phyloP scores from a whole-genome alignment of 2,113 vertebrate species.

The Platysteira castanea region DNA sequence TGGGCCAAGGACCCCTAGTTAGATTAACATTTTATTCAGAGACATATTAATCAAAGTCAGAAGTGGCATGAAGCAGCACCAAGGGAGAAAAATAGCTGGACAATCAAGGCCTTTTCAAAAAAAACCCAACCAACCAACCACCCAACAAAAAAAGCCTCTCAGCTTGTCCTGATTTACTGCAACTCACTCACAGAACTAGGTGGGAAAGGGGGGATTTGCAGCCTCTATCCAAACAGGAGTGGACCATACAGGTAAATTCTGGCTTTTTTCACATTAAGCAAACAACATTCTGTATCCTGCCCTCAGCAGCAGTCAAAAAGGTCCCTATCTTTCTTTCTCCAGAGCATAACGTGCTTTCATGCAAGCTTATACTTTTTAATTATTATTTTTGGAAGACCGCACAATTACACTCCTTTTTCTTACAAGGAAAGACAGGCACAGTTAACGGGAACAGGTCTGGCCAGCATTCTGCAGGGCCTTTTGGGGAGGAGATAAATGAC shows the following conservation, averaged over 20 bases:
- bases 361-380: slow-evolving; percentile 34
- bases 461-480: slow-evolving; percentile 54
- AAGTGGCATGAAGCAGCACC: slow-evolving; percentile 55
- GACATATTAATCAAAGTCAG: slow-evolving; percentile 81
- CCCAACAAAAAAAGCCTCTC: neutral
- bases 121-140: neutral
- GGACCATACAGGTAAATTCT: slow-evolving; percentile 49
- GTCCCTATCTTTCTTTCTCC: slow-evolving; percentile 49
- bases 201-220: neutral
- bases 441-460: slow-evolving; percentile 49
- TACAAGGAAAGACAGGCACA: slow-evolving; percentile 33
- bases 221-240: slow-evolving; percentile 16
- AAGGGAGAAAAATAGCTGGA: slow-evolving; percentile 49
- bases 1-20: slow-evolving; percentile 43
- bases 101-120: neutral
- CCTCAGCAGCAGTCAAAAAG: slow-evolving; percentile 34
- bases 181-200: neutral
- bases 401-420: slow-evolving; percentile 33
- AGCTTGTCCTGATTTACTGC: slow-evolving; percentile 38
- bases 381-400: slow-evolving; percentile 53
- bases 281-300: slow-evolving; percentile 16
- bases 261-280: slow-evolving; percentile 54
- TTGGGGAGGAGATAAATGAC: slow-evolving; percentile 51
- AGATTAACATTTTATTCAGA: slow-evolving; percentile 75
- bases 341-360: neutral